Percentiles rank a stretch among this genome's conserved stretches.
Conservation (phyloP, 2,888 invertebrate species). For the Lathronympha strigana region DNA sequence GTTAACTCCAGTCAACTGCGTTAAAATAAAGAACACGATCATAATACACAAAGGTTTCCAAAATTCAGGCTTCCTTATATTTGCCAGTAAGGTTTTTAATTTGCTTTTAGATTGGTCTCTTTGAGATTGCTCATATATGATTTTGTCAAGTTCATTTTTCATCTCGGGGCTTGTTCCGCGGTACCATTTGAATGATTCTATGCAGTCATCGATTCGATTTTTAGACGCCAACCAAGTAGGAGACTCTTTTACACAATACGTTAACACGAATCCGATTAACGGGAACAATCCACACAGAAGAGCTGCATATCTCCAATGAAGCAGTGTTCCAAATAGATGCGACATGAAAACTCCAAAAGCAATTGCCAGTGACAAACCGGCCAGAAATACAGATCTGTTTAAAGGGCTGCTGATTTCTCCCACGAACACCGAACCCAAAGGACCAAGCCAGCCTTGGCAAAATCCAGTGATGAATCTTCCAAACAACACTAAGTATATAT, state of each 20-base stretch:
- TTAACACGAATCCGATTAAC: conserved; percentile 77
- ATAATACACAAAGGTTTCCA: conserved; percentile 85
- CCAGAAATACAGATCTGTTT: conserved; percentile 86
- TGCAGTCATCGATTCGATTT: conserved; percentile 83
- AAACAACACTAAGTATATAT: conserved; percentile 73
- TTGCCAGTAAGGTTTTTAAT: conserved; percentile 63
- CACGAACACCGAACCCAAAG: conserved; percentile 83
- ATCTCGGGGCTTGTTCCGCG: conserved; percentile 80
- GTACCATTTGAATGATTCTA: conserved; percentile 85
- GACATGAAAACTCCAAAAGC: conserved; percentile 86
- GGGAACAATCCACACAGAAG: conserved; percentile 83
- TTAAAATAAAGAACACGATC: conserved; percentile 86
- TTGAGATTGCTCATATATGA: conserved; percentile 71
- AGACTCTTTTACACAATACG: conserved; percentile 87
- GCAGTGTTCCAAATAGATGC: conserved; percentile 86
- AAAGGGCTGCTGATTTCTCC: conserved; percentile 85
- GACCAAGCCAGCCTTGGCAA: conserved; percentile 84
- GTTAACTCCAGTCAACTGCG: conserved; percentile 88
- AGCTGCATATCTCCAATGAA: conserved; percentile 85
- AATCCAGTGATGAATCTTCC: conserved; percentile 85
- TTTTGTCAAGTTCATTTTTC: conserved; percentile 77
- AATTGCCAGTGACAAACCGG: conserved; percentile 85
- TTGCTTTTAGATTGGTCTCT: conserved; percentile 64
- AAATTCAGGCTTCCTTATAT: conserved; percentile 83
- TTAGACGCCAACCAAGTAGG: conserved; percentile 88